phyloP scores from a whole-genome alignment of 2,113 vertebrate genomes.

The Isurus oxyrinchus region DNA sequence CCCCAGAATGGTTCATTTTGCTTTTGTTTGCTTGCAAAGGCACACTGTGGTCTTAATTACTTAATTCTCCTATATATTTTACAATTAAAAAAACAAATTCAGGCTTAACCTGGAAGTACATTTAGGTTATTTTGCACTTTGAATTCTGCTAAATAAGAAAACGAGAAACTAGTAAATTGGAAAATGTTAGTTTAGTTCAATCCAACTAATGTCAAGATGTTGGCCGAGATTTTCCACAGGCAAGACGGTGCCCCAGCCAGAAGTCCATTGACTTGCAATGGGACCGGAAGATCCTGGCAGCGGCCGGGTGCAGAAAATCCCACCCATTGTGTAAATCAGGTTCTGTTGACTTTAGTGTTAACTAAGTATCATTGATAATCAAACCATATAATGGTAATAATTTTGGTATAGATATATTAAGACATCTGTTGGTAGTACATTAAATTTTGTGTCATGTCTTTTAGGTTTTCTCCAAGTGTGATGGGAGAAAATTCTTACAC shows the following conservation, averaged over 20 bases:
- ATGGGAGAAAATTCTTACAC: background rate
- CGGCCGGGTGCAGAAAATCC: no score
- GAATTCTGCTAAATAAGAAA: background rate
- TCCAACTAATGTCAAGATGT: no score
- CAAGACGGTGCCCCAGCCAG: no score
- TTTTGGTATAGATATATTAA: background rate
- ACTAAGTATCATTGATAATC: background rate
- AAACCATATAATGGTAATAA: background rate
- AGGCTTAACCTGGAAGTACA: background rate
- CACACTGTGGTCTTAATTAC: background rate
- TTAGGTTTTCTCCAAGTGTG: background rate
- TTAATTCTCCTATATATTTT: background rate
- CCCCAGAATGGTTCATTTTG: background rate
- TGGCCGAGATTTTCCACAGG: no score
- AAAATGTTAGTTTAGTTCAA: background rate
- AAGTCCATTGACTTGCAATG: no score
- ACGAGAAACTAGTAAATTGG: background rate
- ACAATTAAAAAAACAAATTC: background rate
- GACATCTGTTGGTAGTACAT: background rate
- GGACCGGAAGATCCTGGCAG: no score
- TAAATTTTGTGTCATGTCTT: background rate
- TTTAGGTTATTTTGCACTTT: background rate
- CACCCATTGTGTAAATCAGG: background rate
- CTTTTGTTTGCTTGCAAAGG: no score
- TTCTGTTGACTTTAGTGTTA: background rate